Conservation (phyloP, 2,797 vertebrate species). For the Antennarius maculatus region DNA sequence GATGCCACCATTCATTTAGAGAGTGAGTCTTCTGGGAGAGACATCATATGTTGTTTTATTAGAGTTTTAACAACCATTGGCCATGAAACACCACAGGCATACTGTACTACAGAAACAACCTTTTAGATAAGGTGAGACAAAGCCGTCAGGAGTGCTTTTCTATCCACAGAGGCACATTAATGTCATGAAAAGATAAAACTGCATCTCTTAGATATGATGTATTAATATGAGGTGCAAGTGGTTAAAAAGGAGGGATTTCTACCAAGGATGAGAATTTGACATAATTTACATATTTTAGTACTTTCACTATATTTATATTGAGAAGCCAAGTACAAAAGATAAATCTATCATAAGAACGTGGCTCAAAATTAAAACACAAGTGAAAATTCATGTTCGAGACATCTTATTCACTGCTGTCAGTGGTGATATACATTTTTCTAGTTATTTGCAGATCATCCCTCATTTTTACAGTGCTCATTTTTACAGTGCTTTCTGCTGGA, state of each 20-base stretch:
- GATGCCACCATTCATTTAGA: conserved; percentile 60
- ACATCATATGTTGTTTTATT: conserved; percentile 59
- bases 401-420: too few relatives aligned
- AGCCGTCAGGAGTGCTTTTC: conserved; percentile 43
- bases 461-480: too few relatives aligned
- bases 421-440: too few relatives aligned
- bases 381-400: too few relatives aligned
- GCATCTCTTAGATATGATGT: conserved; percentile 26
- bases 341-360: too few relatives aligned
- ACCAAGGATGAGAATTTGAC: background rate
- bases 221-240: conserved; percentile 23
- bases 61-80: conserved; percentile 48
- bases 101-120: conserved; percentile 26
- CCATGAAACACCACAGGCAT: conserved; percentile 40
- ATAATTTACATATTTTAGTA: background rate
- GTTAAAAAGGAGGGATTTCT: conserved; percentile 4
- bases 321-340: too few relatives aligned
- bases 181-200: conserved; percentile 36
- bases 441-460: too few relatives aligned
- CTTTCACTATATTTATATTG: too few relatives aligned
- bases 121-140: conserved; percentile 60
- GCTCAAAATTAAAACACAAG: too few relatives aligned
- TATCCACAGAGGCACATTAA: conserved; percentile 33
- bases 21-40: conserved; percentile 54
- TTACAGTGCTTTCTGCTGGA: too few relatives aligned